Evolutionary conservation across 2,113 vertebrate genomes (phyloP).

Genomic region (Tupaia chinensis): DNA sequence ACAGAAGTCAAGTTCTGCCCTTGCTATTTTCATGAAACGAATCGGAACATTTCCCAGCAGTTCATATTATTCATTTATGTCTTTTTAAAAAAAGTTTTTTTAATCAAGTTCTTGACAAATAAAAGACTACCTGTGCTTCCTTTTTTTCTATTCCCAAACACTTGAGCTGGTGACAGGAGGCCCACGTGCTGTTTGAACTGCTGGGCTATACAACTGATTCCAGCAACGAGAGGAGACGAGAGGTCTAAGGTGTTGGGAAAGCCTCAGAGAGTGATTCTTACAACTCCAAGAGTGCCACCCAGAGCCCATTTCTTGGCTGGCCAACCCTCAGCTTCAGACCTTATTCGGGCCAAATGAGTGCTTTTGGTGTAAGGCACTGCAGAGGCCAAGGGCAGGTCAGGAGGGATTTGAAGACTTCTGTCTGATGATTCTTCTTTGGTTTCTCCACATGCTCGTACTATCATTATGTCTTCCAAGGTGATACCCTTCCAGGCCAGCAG

Average conservation of each 20-base stretch:
- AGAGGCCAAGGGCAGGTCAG: not conserved
- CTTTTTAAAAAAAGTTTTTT: not conserved
- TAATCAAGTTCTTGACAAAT: conserved; percentile 49
- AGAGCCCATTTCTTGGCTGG: not conserved
- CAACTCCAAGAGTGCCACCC: not conserved
- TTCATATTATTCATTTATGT: conserved; percentile 23
- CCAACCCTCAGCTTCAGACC: not conserved
- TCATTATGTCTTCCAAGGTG: conserved; percentile 65
- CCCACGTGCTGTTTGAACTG: not conserved
- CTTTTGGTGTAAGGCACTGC: not conserved
- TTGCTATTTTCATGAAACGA: conserved; percentile 50
- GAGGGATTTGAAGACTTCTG: not conserved
- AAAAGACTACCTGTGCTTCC: not conserved
- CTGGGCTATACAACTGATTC: not conserved
- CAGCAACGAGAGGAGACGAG: not conserved
- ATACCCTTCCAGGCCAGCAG: conserved; percentile 54
- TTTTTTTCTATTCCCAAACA: not conserved
- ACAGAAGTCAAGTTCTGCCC: not conserved
- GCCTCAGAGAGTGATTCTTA: not conserved
- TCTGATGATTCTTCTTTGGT: conserved; percentile 33
- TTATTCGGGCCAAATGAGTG: not conserved
- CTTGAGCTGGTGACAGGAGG: not conserved
- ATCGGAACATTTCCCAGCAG: not conserved
- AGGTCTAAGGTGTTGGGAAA: not conserved
- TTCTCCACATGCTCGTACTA: conserved; percentile 34